Conservation (phyloP, 2,113 vertebrate species). For the Collichthys lucidus region DNA sequence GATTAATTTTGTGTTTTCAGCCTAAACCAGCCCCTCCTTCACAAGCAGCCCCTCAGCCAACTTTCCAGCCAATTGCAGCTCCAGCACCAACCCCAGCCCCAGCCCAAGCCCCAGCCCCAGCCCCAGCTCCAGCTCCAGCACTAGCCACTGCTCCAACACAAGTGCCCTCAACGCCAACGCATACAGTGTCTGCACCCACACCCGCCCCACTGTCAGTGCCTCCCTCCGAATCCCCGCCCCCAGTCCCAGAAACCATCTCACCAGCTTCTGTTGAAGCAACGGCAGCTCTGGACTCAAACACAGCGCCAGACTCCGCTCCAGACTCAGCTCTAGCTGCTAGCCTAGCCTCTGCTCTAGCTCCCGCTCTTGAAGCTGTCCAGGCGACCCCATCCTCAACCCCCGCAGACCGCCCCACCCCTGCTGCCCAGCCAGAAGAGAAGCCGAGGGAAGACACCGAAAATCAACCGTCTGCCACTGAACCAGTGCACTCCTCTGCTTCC, state of each 20-base stretch:
- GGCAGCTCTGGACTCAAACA: conserved; percentile 27
- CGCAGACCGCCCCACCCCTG: conserved; percentile 19
- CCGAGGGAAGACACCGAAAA: conserved; percentile 63
- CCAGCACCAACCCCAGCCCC: conserved; percentile 29
- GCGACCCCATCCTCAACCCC: not conserved
- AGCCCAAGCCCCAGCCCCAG: conserved; percentile 16
- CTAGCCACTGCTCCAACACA: conserved; percentile 19
- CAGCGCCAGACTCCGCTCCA: conserved; percentile 11
- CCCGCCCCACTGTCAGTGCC: conserved; percentile 57
- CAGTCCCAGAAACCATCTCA: conserved; percentile 41
- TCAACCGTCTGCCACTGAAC: conserved; percentile 40
- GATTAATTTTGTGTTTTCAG: conserved; percentile 59
- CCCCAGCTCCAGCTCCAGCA: conserved; percentile 30
- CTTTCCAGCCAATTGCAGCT: conserved; percentile 4
- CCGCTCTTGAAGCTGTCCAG: conserved; percentile 8
- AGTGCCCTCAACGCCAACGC: conserved; percentile 22
- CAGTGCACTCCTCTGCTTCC: conserved; percentile 66
- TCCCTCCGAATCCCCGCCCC: conserved; percentile 29
- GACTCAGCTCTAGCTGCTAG: conserved; percentile 6
- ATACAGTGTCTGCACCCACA: conserved; percentile 39
- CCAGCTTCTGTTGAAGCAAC: conserved; percentile 1
- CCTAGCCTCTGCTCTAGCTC: not conserved
- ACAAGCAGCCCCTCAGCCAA: conserved; percentile 44
- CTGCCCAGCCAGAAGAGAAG: conserved; percentile 54
- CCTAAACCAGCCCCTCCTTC: conserved; percentile 74